phyloP scores from a whole-genome alignment of 2,113 vertebrate genomes.

The Bufo bufo region DNA sequence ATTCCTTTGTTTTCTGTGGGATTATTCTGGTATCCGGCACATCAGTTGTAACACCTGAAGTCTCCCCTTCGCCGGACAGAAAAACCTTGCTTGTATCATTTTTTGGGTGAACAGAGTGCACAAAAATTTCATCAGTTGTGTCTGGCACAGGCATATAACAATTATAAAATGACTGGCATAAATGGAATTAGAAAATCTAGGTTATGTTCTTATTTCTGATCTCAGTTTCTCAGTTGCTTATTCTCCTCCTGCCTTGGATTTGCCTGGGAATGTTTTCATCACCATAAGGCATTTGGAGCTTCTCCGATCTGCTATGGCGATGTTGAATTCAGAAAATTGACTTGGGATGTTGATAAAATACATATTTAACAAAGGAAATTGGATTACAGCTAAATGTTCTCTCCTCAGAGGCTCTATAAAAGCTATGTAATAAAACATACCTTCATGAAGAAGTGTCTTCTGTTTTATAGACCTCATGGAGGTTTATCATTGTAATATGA shows the following conservation, averaged over 20 bases:
- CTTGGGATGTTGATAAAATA: slow-evolving; percentile 45
- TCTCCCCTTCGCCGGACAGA: no score
- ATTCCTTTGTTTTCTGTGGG: no score
- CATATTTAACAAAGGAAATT: slow-evolving; percentile 38
- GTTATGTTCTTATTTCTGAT: slow-evolving; percentile 1
- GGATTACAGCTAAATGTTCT: slow-evolving; percentile 48
- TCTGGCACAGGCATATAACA: no score
- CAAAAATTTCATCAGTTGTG: no score
- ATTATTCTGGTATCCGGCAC: no score
- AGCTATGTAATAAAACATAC: slow-evolving; percentile 1
- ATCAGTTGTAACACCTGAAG: no score
- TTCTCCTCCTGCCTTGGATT: neutral
- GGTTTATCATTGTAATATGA: neutral
- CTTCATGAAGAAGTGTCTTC: neutral
- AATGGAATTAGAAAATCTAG: neutral
- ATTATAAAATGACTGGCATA: no score
- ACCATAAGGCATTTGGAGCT: slow-evolving; percentile 41
- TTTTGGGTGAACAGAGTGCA: no score
- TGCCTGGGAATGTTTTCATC: slow-evolving; percentile 6
- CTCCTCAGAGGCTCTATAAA: slow-evolving; percentile 6
- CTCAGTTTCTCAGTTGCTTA: slow-evolving; percentile 10
- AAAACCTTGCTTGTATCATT: no score
- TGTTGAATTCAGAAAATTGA: slow-evolving; percentile 28
- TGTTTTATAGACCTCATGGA: neutral
- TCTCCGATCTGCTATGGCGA: slow-evolving; percentile 1